A percentile compares a stretch with the other conserved stretches of the same genome.
Evolutionary conservation across 1,140 invertebrate genomes (phyloP).

Genomic region (Acromyrmex echinatior): DNA sequence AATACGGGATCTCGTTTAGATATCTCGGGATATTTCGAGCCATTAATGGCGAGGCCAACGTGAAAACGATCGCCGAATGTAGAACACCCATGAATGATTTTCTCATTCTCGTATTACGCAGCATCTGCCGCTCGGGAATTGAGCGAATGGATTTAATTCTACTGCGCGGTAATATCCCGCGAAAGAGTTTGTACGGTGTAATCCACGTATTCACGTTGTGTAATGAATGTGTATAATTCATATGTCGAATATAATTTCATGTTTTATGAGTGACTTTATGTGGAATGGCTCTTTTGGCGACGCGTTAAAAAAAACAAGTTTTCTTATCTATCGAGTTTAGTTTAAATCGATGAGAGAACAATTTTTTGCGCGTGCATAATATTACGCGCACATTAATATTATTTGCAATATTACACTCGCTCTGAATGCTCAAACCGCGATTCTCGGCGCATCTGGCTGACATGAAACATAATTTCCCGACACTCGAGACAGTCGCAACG

Average conservation of each 20-base stretch:
- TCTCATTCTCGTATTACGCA: neutral
- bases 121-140: neutral
- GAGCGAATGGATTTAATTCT: conserved; percentile 48
- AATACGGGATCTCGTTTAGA: conserved; percentile 82
- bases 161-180: neutral
- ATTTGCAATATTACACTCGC: conserved; percentile 53
- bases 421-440: conserved; percentile 2
- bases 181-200: conserved; percentile 12
- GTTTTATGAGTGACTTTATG: neutral
- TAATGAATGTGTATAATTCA: conserved; percentile 33
- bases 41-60: conserved; percentile 51
- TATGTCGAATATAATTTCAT: conserved; percentile 22
- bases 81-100: conserved; percentile 36
- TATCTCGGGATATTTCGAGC: conserved; percentile 66
- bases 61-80: conserved; percentile 9
- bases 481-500: conserved; percentile 71
- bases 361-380: neutral
- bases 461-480: conserved; percentile 19
- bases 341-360: neutral
- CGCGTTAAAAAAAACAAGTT: too few species aligned
- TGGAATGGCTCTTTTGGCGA: neutral
- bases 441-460: conserved; percentile 21
- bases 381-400: neutral
- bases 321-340: neutral
- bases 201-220: neutral